phyloP scores from a whole-genome alignment of 2,113 vertebrate genomes.

The Anseranas semipalmata region DNA sequence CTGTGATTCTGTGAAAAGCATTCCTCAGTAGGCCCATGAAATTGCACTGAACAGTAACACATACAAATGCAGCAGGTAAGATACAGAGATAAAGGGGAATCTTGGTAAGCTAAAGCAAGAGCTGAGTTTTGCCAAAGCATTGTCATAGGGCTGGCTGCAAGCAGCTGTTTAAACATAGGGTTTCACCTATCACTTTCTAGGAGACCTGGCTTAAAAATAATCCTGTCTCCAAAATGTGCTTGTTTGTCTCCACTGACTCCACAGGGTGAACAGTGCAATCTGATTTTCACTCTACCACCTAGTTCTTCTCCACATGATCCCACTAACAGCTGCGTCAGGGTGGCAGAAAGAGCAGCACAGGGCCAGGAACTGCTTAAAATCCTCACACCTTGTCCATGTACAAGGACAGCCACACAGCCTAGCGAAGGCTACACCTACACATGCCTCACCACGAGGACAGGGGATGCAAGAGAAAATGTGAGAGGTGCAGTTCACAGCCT shows the following conservation, averaged over 20 bases:
- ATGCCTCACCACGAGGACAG: accelerated
- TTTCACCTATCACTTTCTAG: neutral
- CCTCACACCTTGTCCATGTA: neutral
- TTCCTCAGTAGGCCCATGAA: neutral
- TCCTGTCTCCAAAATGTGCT: neutral
- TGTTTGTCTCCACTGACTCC: neutral
- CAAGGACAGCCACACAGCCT: neutral
- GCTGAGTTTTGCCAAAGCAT: neutral
- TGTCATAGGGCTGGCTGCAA: neutral
- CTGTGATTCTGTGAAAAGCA: no score
- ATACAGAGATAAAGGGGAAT: neutral
- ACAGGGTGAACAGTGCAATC: neutral
- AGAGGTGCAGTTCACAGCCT: neutral
- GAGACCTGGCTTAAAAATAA: neutral
- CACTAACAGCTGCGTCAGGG: neutral
- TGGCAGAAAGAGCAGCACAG: neutral
- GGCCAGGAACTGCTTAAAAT: neutral
- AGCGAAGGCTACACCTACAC: neutral
- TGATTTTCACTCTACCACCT: neutral
- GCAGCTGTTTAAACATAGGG: neutral
- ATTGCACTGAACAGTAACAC: neutral
- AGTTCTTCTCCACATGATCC: neutral
- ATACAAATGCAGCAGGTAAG: neutral
- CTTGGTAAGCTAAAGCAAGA: neutral
- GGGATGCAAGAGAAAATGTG: neutral